Evolutionary conservation across 1,140 invertebrate species (phyloP).

Genomic region (Papilio xuthus): DNA sequence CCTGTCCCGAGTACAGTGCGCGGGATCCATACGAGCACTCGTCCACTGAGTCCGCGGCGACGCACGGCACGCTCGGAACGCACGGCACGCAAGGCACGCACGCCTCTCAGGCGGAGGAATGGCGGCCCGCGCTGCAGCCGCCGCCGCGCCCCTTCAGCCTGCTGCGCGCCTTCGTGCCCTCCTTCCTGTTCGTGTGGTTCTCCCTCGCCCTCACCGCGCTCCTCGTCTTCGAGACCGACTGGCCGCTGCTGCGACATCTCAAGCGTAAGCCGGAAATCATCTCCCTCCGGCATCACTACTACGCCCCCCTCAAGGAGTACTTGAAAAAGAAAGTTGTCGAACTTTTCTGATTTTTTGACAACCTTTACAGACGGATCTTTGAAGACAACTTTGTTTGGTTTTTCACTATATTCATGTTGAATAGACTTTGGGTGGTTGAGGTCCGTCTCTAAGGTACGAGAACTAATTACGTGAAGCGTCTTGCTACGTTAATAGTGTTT

Average conservation of each 20-base stretch:
- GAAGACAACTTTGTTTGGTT: not conserved
- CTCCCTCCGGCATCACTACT: constrained; percentile 89
- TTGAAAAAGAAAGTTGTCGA: constrained; percentile 80
- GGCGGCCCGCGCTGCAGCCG: constrained; percentile 80
- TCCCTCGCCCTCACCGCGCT: constrained; percentile 85
- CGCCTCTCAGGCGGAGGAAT: constrained; percentile 61
- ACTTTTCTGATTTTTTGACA: constrained; percentile 72
- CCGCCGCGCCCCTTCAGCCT: constrained; percentile 83
- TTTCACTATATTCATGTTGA: not conserved
- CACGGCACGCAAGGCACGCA: constrained; percentile 51
- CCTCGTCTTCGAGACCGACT: constrained; percentile 89
- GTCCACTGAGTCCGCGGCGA: constrained; percentile 86
- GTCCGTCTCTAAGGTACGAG: not conserved
- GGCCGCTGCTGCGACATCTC: constrained; percentile 85
- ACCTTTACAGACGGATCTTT: not conserved
- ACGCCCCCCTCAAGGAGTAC: constrained; percentile 91
- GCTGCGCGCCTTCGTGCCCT: constrained; percentile 87
- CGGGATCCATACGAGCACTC: constrained; percentile 90
- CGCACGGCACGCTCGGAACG: constrained; percentile 45
- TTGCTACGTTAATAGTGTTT: not conserved
- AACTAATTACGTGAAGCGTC: not conserved
- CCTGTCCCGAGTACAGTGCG: constrained; percentile 83
- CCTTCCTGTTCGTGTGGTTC: constrained; percentile 86
- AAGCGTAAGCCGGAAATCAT: constrained; percentile 91
- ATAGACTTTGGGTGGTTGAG: not conserved